These are phyloP conservation scores for Chymomyza procnemis DNA, from an alignment of 2,888 invertebrate species.

Conservation along the genomic window DNA sequence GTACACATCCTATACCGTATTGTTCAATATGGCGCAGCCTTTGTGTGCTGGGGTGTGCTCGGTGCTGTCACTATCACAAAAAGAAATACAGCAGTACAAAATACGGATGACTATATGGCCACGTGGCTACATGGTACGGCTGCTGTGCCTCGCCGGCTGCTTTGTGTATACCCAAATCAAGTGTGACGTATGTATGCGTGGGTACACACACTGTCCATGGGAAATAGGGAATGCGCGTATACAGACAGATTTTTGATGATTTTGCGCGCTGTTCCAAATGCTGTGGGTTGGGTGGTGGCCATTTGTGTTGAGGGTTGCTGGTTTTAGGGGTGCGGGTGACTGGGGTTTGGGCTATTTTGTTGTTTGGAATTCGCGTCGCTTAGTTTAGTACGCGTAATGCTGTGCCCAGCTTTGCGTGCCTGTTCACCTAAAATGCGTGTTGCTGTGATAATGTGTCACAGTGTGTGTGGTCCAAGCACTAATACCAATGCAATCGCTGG, in stretches of 20 bases:
- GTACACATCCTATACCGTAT: too few species aligned
- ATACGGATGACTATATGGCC: constrained; percentile 4
- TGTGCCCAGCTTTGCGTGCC: constrained; percentile 60
- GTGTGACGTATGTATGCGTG: constrained; percentile 33
- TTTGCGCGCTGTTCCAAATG: constrained; percentile 1
- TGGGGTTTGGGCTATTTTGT: not conserved
- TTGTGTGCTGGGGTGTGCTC: not conserved
- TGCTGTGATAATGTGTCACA: constrained; percentile 67
- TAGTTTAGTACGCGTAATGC: constrained; percentile 59
- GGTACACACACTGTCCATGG: not conserved
- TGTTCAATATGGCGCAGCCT: not conserved
- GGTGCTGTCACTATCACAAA: not conserved
- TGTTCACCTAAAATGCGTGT: constrained; percentile 71
- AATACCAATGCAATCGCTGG: not conserved
- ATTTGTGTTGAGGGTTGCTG: not conserved
- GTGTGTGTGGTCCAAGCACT: constrained; percentile 6
- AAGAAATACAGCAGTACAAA: not conserved
- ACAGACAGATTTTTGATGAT: constrained; percentile 4
- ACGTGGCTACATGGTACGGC: constrained; percentile 33
- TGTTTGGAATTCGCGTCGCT: not conserved
- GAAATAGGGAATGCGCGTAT: constrained; percentile 5
- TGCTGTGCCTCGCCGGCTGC: constrained; percentile 56
- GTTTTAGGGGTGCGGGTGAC: not conserved
- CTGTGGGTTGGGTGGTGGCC: not conserved
- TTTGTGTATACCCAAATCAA: constrained; percentile 38